A percentile compares a stretch with the other conserved stretches of the same genome.
Evolutionary conservation across 2,888 invertebrate genomes (phyloP).

Genomic region (Leistus spinibarbis): DNA sequence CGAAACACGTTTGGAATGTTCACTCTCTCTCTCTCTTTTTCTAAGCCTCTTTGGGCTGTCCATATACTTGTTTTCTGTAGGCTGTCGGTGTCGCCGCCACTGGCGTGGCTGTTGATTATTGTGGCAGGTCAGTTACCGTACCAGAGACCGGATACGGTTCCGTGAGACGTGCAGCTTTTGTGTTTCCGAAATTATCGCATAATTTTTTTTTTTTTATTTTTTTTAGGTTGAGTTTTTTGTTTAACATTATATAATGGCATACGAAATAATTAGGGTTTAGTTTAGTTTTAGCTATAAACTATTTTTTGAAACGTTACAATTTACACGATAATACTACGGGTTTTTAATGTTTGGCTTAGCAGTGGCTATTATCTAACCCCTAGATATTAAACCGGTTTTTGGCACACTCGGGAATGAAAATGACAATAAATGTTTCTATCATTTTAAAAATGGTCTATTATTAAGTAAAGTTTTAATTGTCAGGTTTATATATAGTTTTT

Average conservation of each 20-base stretch:
- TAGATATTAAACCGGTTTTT: too few relatives aligned
- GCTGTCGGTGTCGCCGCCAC: background rate
- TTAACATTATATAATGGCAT: background rate
- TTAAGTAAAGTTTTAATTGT: too few relatives aligned
- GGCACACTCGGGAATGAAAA: too few relatives aligned
- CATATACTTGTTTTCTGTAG: background rate
- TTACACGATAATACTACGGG: too few relatives aligned
- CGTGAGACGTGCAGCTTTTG: slow-evolving; percentile 9
- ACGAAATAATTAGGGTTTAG: too few relatives aligned
- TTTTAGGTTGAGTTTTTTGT: background rate
- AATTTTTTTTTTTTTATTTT: background rate
- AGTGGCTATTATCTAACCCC: too few relatives aligned
- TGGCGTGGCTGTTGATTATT: background rate
- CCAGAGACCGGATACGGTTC: slow-evolving; percentile 28
- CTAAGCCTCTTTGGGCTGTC: slow-evolving; percentile 13
- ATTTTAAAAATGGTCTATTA: too few relatives aligned
- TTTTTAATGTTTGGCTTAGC: too few relatives aligned
- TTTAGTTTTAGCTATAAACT: too few relatives aligned
- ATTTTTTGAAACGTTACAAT: too few relatives aligned
- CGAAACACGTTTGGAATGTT: slow-evolving; percentile 35
- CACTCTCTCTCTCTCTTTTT: background rate
- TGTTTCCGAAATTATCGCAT: slow-evolving; percentile 23
- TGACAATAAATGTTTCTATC: background rate
- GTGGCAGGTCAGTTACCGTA: slow-evolving; percentile 34
- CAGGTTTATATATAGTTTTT: too few relatives aligned